Base-by-base conservation (phyloP, 2,113 vertebrate species). In the Phylloscopus trochilus region DNA sequence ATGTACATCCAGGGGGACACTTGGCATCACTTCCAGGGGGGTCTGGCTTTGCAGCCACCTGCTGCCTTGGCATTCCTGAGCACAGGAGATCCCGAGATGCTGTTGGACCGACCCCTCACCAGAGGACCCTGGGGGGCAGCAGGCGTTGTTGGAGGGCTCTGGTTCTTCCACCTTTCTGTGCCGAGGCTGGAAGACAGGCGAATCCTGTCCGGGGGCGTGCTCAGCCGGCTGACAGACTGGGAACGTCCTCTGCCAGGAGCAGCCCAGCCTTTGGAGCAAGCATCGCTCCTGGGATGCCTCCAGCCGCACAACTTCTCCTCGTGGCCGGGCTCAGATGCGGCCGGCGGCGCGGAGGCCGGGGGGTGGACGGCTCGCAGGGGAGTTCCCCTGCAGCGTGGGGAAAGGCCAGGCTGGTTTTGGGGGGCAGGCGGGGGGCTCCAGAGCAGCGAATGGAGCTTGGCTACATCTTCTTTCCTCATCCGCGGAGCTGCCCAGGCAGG, bases 11-110 rank as follows among this genome's bases (percentile, higher is more conserved):
- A 59, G 20, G 67, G 8, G 14, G 21, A 43, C 6, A 1, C 30
- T 1, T 46, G 31, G 47, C 22, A 76, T 98, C 92, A 98, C 47
- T 97, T 98, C 97, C 98, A 98, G 56, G 98, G 97, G 23, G 97
- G 97, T 53, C 93, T 97, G 82, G 93, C n/a, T 21, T 94, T 96
- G 74, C 83, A 77, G 31, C 63, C 49, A 14, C 58, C 51, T 8
- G 0, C 72, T 27, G 73, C 79, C 15, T 7, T 7, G 52, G 53
- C 52, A 46, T 3, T 75, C 52, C 16, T 41, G 56, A 56, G 64
- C 30, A 76, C n/a, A 3, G 77, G 27, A 37, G 77, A 78, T 43
- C 75, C 28, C 0, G 94, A 96, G 39, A 92, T 1, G 5, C 93
- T 96, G 69, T 47, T 68, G 2, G 95, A 94, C 9, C 7, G 44